A percentile compares a stretch with the other conserved stretches of the same genome.
phyloP scores from a whole-genome alignment of 1,140 invertebrate species.

The Psilanteris sp. region DNA sequence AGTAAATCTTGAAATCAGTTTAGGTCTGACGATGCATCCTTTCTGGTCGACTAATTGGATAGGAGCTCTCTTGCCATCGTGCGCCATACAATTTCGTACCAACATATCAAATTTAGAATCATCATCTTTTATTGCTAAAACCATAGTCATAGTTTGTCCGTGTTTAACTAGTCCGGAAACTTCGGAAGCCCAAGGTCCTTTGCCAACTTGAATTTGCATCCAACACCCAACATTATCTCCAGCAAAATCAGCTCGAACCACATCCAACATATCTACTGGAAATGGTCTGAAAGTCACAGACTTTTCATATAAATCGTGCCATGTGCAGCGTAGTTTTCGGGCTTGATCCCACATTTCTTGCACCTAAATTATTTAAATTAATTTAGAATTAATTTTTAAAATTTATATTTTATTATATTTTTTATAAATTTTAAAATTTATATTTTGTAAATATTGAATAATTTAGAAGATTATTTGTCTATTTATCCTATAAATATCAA shows the following conservation, averaged over 20 bases:
- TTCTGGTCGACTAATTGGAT: conserved; percentile 96
- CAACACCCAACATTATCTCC: conserved; percentile 97
- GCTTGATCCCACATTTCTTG: conserved; percentile 98
- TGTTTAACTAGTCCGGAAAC: conserved; percentile 96
- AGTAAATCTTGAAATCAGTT: conserved; percentile 95
- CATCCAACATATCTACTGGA: conserved; percentile 96
- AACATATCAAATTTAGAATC: conserved; percentile 98
- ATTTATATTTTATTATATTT: no score
- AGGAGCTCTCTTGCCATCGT: conserved; percentile 95
- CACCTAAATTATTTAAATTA: conserved; percentile 82
- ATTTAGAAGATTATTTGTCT: no score
- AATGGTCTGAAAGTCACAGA: conserved; percentile 96
- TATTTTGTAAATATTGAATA: no score
- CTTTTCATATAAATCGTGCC: conserved; percentile 98
- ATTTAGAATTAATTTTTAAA: no score
- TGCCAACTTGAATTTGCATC: conserved; percentile 97
- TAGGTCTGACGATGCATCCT: conserved; percentile 94
- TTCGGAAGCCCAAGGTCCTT: conserved; percentile 97
- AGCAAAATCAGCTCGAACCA: conserved; percentile 94
- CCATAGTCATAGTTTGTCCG: conserved; percentile 98
- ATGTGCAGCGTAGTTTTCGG: conserved; percentile 93
- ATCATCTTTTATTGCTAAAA: conserved; percentile 96
- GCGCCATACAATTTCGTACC: conserved; percentile 95
- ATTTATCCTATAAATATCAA: no score
- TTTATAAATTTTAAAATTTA: no score